Percentiles rank a stretch among this genome's conserved stretches.
These are phyloP conservation scores for Gopherus evgoodei DNA, from an alignment of 2,113 vertebrate genomes.

Conservation along the genomic window DNA sequence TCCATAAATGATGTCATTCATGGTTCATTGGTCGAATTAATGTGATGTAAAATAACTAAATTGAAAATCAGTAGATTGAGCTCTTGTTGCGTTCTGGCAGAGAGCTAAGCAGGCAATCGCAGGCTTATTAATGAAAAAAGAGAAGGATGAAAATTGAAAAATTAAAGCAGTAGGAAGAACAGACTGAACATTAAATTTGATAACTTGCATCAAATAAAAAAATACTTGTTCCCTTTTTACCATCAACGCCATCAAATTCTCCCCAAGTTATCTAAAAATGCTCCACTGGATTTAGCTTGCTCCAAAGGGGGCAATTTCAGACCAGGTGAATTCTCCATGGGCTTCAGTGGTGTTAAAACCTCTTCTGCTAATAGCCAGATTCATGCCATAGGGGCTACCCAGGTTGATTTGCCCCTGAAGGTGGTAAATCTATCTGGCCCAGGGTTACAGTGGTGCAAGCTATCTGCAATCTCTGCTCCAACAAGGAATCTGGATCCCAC, in stretches of 20 bases:
- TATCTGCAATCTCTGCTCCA: conserved; percentile 8
- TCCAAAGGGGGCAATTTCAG: conserved; percentile 7
- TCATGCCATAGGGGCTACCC: neutral
- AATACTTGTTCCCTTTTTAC: conserved; percentile 12
- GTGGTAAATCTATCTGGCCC: neutral
- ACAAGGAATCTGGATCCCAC: neutral
- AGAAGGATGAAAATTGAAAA: conserved; percentile 40
- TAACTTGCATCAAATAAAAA: conserved; percentile 36
- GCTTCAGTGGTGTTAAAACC: neutral
- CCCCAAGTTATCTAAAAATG: neutral
- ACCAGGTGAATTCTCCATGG: neutral
- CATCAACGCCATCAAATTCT: neutral
- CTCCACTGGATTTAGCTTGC: neutral
- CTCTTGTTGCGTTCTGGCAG: conserved; percentile 60
- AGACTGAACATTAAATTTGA: conserved; percentile 48
- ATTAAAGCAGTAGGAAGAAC: conserved; percentile 39
- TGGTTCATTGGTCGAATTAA: conserved; percentile 63
- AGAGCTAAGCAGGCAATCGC: conserved; percentile 31
- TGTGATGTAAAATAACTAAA: conserved; percentile 65
- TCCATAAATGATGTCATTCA: conserved; percentile 66
- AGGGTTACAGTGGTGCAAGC: neutral
- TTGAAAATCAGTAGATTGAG: conserved; percentile 57
- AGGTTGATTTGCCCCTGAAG: neutral
- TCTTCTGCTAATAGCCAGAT: neutral
- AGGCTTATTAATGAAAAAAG: conserved; percentile 56